Conservation (phyloP, 2,113 vertebrate species). For the Solenodon paradoxus region DNA sequence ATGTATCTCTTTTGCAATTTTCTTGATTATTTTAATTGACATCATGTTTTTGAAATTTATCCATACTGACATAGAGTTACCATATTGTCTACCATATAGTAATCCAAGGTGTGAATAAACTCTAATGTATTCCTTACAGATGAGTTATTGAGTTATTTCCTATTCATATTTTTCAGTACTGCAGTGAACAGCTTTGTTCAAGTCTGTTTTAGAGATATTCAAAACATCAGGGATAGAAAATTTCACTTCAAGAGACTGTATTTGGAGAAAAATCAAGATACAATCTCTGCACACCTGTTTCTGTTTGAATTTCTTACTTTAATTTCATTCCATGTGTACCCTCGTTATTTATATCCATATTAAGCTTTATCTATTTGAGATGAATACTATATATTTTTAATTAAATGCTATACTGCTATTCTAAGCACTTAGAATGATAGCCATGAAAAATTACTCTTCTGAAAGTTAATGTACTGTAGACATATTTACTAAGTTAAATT, state of each 20-base stretch:
- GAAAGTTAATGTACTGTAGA: background rate
- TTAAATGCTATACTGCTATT: background rate
- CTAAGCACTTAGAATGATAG: conserved; percentile 1
- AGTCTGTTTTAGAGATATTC: background rate
- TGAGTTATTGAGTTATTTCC: background rate
- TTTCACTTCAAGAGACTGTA: background rate
- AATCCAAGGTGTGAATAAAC: background rate
- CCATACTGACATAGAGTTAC: background rate
- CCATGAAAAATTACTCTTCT: conserved; percentile 30
- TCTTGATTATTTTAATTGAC: background rate
- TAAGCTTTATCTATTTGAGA: conserved; percentile 15
- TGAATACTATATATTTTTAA: background rate
- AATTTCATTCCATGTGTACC: background rate
- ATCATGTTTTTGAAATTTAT: conserved; percentile 15
- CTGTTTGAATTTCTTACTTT: conserved; percentile 7
- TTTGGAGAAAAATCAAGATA: background rate
- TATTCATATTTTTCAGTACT: background rate
- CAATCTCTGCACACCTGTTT: background rate
- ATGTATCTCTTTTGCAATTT: background rate
- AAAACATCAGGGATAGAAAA: background rate
- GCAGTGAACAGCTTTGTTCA: background rate
- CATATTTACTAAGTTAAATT: background rate
- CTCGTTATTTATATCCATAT: background rate
- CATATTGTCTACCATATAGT: background rate
- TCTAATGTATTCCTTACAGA: background rate